Evolutionary conservation across 2,888 invertebrate species (phyloP), one percentile per base, ranked within the genome.

Genomic region (Ophion ellenae): DNA sequence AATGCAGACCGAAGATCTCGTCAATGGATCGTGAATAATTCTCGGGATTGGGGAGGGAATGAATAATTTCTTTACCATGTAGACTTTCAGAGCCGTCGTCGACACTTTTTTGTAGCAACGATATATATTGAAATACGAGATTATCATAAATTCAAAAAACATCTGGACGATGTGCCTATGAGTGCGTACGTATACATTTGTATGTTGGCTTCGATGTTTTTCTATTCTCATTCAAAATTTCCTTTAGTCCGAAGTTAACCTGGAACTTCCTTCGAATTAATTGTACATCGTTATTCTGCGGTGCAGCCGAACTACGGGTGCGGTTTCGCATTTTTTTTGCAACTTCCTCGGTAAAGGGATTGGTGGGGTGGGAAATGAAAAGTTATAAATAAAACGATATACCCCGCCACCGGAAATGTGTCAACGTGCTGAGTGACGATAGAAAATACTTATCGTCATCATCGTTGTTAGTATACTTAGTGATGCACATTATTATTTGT

Each of bases 1-100:
- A 53, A 17, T 53, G 53, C 69, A 45, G 69, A 45, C 69, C 20
- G 20, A 9, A 69, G 24, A 69, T 69, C 32, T 32, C 69, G 40
- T 69, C 40, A 24, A 67, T 20, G 67, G 11, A 67, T 40, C 20
- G 24, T 45, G 20, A 45, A 57, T 17, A 57, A 71, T 53, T 53
- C 53, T 14, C 53, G 53, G 53, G 17, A 17, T 5, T 53, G 53
- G 53, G 2, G 4, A 17, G 53, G 53, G 53, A 53, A 53, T 53
- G 53, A 53, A 53, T 53, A 53, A 53, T 17, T 40, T 53, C 53
- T 53, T 53, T 14, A 17, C 53, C 2, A 14, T 53, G 14, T 17
- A 53, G 53, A 17, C 17, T 53, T 53, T 17, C 14, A 17, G 14
- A 17, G 17, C 14, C 17, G 53, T 11, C 53, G 3, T 53, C 53